Conservation (phyloP, 2,113 vertebrate genomes). For the Empidonax alnorum region DNA sequence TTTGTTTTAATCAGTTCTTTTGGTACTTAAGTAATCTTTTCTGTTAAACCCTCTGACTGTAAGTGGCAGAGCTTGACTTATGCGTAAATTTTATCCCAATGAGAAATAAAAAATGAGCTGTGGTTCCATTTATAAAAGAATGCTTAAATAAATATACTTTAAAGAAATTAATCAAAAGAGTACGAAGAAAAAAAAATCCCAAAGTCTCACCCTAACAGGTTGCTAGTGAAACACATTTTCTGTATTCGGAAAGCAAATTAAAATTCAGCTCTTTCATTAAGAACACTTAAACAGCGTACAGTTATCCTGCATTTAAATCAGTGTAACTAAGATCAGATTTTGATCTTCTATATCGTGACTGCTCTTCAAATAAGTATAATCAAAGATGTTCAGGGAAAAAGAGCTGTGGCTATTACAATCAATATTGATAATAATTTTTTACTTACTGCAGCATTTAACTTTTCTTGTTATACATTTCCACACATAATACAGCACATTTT, state of each 20-base stretch:
- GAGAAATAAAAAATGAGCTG: conserved; percentile 27
- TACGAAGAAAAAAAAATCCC: not conserved
- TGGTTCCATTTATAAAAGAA: conserved; percentile 15
- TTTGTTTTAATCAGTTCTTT: conserved; percentile 28
- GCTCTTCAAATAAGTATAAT: not conserved
- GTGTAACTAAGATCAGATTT: not conserved
- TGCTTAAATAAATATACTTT: conserved; percentile 12
- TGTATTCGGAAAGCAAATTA: not conserved
- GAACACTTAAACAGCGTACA: not conserved
- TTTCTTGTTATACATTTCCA: not conserved
- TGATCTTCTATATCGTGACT: not conserved
- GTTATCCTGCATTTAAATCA: not conserved
- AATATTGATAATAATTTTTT: not conserved
- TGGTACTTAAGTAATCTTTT: conserved; percentile 6
- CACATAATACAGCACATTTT: not conserved
- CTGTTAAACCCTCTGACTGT: not conserved
- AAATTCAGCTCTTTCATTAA: not conserved
- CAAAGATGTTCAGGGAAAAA: not conserved
- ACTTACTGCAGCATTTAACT: not conserved
- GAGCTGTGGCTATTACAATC: not conserved
- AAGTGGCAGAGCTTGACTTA: not conserved
- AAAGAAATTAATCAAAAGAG: not conserved
- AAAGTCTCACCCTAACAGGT: not conserved
- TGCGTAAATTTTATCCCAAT: conserved; percentile 11
- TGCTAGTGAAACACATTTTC: not conserved